Evolutionary conservation across 2,113 vertebrate species (phyloP), one percentile per base, ranked within the genome.

Genomic region (Theristicus caerulescens): DNA sequence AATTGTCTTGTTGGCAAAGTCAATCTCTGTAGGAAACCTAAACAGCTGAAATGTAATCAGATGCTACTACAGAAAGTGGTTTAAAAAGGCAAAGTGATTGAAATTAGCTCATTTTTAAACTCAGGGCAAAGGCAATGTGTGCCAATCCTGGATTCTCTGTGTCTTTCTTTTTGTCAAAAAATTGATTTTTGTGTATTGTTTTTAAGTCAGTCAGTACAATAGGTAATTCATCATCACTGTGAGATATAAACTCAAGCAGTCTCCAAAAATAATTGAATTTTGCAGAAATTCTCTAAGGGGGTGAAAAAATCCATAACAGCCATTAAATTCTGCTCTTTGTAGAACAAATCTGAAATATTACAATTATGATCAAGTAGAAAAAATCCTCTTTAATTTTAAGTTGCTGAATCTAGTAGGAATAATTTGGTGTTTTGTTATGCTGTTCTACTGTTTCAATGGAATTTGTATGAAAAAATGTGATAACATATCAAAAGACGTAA

Each of bases 101-200:
- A 91, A 97, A 81, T 59, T 8, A 78, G n/a, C 52, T 55, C n/a
- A 40, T 95, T 93, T 93, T 86, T 57, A 72, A 93, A 94, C 47
- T 58, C 69, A 15, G 44, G 31, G 20, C 8, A 32, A 83, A 82
- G 86, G 59, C n/a, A 61, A 21, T 13, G 15, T 76, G 18, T 69
- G 73, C 40, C 79, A 89, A 10, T 67, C 59, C 77, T 49, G 62
- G 90, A 62, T 95, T 88, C 52, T 89, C 61, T 40, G 78, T 80
- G 70, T 83, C 74, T 96, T 96, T 74, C 54, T 84, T 96, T 97
- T 94, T 94, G 94, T 96, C 95, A 95, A 96, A 95, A 73, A 93
- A 97, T 97, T 95, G 96, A 98, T 98, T 98, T 96, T 96, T 93
- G 79, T 89, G 65, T 91, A 96, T 97, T 97, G 96, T 96, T 97